Evolutionary conservation across 2,113 vertebrate genomes (phyloP), one percentile per base, ranked within the genome.

Genomic region (Mus spicilegus): DNA sequence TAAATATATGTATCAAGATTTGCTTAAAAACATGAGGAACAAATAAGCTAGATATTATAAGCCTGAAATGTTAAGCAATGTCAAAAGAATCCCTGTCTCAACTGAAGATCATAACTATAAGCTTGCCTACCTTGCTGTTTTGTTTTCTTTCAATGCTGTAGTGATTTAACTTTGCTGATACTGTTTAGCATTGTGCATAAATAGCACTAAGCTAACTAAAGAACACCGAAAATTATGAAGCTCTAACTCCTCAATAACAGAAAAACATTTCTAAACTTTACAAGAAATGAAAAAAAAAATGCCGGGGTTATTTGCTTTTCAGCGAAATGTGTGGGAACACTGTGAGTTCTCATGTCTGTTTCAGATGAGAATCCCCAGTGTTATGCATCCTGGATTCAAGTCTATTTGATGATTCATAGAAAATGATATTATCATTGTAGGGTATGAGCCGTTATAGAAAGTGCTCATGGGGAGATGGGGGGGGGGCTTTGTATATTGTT

Each of bases 241-340:
- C 20, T 61, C 92, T 33, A 56, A 22, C 7, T 33, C 30, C 30
- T 30, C 9, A 54, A 13, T 92, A 81, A 61, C 42, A 82, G n/a
- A 91, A 87, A 22, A n/a, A 81, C 26, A 78, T 89, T 22, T 22
- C 17, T 24, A 63, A 9, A 67, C 69, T 86, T 89, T 30, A 72
- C 5, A 81, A 94, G 70, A 92, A 80, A 92, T 81, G 12, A 82
- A 20, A 81, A 80, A 20, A 80, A 82, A 77, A 49, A n/a, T 58
- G 3, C 65, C 92, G 16, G 24, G 58, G 16, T 80, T 69, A 86
- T 80, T 90, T 76, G n/a, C 24, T 94, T 91, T 94, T 58, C 91
- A 39, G 49, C 36, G 82, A 92, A 96, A 88, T 42, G 8, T 84
- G 65, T 76, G 9, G n/a, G 19, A 93, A 56, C 28, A 91, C 73